A percentile compares a stretch with the other conserved stretches of the same genome.
Conservation (phyloP, 2,888 invertebrate genomes). For the Polyommatus icarus region DNA sequence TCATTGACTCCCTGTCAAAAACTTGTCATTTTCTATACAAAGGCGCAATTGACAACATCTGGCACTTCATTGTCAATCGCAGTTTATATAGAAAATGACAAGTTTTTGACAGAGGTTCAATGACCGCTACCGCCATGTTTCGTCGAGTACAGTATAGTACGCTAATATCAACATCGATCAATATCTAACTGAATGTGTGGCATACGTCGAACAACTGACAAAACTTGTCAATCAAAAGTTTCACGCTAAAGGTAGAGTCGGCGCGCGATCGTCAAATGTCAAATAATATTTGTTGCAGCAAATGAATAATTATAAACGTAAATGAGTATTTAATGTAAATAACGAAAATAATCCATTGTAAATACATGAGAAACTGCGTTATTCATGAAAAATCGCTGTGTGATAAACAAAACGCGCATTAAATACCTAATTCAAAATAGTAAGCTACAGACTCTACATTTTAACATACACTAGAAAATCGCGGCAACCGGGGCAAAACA, state of each 20-base stretch:
- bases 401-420: background rate
- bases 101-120: too few species aligned
- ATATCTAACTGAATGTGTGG: slow-evolving; percentile 10
- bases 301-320: background rate
- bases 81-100: too few species aligned
- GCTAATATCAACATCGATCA: background rate
- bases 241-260: background rate
- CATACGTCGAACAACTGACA: background rate
- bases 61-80: too few species aligned
- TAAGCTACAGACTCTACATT: background rate
- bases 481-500: background rate
- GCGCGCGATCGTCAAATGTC: background rate
- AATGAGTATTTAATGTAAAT: background rate
- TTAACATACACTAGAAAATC: background rate
- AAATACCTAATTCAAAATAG: background rate
- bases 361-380: background rate
- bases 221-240: slow-evolving; percentile 8
- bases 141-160: too few species aligned
- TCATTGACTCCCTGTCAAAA: too few species aligned
- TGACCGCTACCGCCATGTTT: too few species aligned
- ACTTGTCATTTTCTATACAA: too few species aligned
- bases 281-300: background rate
- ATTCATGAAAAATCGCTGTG: background rate
- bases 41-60: too few species aligned
- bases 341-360: background rate